phyloP scores from a whole-genome alignment of 2,797 vertebrate species.

The Orestias chungarensis region DNA sequence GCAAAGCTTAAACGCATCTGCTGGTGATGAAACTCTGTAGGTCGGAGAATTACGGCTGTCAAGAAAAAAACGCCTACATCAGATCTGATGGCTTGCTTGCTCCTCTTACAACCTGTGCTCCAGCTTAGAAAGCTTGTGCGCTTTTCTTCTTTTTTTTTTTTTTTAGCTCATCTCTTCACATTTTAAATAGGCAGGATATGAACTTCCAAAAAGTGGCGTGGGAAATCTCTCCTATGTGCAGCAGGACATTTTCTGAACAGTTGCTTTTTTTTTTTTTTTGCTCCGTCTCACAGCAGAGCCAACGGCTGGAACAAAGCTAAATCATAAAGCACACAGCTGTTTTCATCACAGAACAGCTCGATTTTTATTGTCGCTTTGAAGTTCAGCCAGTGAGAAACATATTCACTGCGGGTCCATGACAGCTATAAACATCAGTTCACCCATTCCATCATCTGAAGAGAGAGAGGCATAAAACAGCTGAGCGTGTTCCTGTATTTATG shows the following conservation, averaged over 20 bases:
- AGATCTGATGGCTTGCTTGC: slow-evolving; percentile 87
- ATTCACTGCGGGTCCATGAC: slow-evolving; percentile 68
- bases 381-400: slow-evolving; percentile 65
- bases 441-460: slow-evolving; percentile 61
- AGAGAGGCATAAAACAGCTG: slow-evolving; percentile 68
- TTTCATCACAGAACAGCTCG: slow-evolving; percentile 61
- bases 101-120: slow-evolving; percentile 65
- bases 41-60: slow-evolving; percentile 99
- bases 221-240: slow-evolving; percentile 45
- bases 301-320: slow-evolving; percentile 48
- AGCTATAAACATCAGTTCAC: slow-evolving; percentile 70
- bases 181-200: slow-evolving; percentile 51
- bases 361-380: slow-evolving; percentile 67
- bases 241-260: slow-evolving; percentile 38
- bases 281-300: slow-evolving; percentile 48
- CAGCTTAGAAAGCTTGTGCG: slow-evolving; percentile 36
- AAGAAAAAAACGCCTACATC: slow-evolving; percentile 96
- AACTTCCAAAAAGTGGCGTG: slow-evolving; percentile 53
- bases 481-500: slow-evolving; percentile 74
- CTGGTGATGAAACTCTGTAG: slow-evolving; percentile 99
- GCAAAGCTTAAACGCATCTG: slow-evolving; percentile 97
- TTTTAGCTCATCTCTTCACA: slow-evolving; percentile 33
- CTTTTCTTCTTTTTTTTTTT: not conserved
- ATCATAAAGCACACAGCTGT: slow-evolving; percentile 65
- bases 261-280: slow-evolving; percentile 14